These are phyloP conservation scores for Sceloporus tristichus DNA, from an alignment of 2,113 vertebrate genomes.

Conservation along the genomic window DNA sequence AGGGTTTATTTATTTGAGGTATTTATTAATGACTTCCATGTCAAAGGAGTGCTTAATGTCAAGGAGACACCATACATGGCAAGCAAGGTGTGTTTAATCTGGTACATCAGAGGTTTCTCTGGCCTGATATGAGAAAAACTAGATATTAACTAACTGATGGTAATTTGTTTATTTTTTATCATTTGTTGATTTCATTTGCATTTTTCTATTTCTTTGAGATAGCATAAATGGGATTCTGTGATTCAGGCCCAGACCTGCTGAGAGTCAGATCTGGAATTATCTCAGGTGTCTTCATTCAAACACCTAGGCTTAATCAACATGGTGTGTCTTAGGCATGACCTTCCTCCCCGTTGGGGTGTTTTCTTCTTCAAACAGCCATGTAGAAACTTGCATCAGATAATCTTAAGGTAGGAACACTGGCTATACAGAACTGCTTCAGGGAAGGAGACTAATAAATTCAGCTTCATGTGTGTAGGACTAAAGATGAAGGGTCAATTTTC, in stretches of 20 bases:
- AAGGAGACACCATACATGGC: neutral
- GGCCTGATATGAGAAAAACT: neutral
- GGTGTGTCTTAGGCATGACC: neutral
- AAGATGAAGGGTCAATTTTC: neutral
- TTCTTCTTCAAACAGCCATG: neutral
- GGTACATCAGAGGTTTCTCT: neutral
- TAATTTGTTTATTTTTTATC: neutral
- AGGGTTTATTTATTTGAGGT: neutral
- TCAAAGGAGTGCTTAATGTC: too few relatives aligned
- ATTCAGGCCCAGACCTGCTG: neutral
- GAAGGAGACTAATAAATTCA: constrained; percentile 1
- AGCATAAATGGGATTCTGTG: neutral
- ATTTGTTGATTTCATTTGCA: neutral
- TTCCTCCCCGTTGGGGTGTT: neutral
- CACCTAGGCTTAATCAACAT: neutral
- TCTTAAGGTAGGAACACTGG: neutral
- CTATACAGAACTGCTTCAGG: constrained; percentile 6
- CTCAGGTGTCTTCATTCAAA: neutral
- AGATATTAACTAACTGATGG: neutral
- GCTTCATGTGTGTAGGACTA: neutral
- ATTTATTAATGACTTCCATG: too few relatives aligned
- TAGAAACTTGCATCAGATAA: neutral
- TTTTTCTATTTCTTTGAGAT: neutral
- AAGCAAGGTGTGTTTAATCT: neutral
- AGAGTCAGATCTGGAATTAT: neutral